A percentile compares a stretch with the other conserved stretches of the same genome.
Evolutionary conservation across 2,797 vertebrate genomes (phyloP).

Genomic region (Ctenosaura bakeri): DNA sequence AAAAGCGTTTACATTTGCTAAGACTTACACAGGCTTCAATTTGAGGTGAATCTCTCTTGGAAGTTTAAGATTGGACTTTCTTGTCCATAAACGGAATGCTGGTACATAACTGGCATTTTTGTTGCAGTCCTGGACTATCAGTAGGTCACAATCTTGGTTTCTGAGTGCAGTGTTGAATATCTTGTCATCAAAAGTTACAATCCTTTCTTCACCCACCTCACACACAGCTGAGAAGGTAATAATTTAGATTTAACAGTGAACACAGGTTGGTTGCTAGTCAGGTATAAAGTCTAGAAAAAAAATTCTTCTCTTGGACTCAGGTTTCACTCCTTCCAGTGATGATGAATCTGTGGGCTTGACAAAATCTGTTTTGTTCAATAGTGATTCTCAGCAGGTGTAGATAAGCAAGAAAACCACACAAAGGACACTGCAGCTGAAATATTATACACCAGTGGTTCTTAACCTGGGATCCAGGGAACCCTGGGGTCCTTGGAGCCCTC

Average conservation of each 20-base stretch:
- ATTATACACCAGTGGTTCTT: too few species aligned
- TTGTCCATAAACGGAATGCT: slow-evolving; percentile 67
- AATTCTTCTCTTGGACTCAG: background rate
- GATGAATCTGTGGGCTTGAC: background rate
- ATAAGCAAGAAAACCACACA: background rate
- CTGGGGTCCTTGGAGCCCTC: too few species aligned
- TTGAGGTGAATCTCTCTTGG: slow-evolving; percentile 70
- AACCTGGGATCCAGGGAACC: too few species aligned
- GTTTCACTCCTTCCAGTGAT: background rate
- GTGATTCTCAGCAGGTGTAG: background rate
- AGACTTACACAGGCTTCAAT: slow-evolving; percentile 64
- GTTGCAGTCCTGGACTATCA: slow-evolving; percentile 73
- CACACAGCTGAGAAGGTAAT: slow-evolving; percentile 66
- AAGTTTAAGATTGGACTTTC: slow-evolving; percentile 48
- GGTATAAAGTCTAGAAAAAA: slow-evolving; percentile 8
- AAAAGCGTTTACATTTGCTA: slow-evolving; percentile 22
- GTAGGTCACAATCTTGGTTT: slow-evolving; percentile 62
- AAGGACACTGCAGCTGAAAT: background rate
- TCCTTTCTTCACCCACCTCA: slow-evolving; percentile 56
- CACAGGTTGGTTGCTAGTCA: background rate
- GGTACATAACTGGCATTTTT: slow-evolving; percentile 46
- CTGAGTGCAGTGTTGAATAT: slow-evolving; percentile 59
- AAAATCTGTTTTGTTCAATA: background rate
- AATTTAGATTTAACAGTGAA: slow-evolving; percentile 3
- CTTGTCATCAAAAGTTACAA: slow-evolving; percentile 66